Base-by-base conservation (phyloP, 2,888 invertebrate species). In the Lamellibrachia columna region DNA sequence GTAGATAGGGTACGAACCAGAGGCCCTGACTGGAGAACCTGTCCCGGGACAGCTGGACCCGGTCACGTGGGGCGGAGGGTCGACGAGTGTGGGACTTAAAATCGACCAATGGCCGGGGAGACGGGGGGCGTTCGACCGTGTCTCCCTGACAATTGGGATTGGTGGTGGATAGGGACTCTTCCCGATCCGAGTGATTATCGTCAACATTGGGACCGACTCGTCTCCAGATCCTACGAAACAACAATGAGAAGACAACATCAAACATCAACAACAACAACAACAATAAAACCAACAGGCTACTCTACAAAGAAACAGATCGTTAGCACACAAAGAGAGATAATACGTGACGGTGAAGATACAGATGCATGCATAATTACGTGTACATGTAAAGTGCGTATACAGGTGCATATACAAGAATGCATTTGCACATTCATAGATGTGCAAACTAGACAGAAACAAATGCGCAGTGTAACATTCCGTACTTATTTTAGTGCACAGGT, bases 161-260 rank as follows among this genome's bases (percentile, higher is more conserved):
- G 52, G 75, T 92, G 52, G 75, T 28, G 92, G 93, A 90, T 6
- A 93, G 93, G 75, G 94, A 94, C 91, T 93, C 94, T 90, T 93
- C 93, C 92, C 92, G 93, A 28, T 94, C 94, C 55, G 94, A 93
- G 93, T 96, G 96, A 94, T 96, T 93, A 96, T 95, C 96, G 95
- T 95, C 94, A 96, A 94, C 96, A 96, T 96, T 53, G 96, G 96
- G 92, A 96, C 95, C 90, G 95, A 95, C 94, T 96, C 96, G 94
- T 96, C 96, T 90, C 95, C 96, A 94, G 95, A 95, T 93, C 95
- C 94, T 94, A 75, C 75, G 75, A 75, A 75, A 75, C 75, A 75
- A 15, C 75, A 75, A 75, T 75, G 75, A 75, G 75, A 75, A 75
- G 75, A 75, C 75, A 75, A 75, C 75, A 75, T 75, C 75, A 75